Percentiles rank a stretch among this genome's conserved stretches.
These are phyloP conservation scores for Paramormyrops kingsleyae DNA, from an alignment of 2,113 vertebrate species.

Conservation along the genomic window DNA sequence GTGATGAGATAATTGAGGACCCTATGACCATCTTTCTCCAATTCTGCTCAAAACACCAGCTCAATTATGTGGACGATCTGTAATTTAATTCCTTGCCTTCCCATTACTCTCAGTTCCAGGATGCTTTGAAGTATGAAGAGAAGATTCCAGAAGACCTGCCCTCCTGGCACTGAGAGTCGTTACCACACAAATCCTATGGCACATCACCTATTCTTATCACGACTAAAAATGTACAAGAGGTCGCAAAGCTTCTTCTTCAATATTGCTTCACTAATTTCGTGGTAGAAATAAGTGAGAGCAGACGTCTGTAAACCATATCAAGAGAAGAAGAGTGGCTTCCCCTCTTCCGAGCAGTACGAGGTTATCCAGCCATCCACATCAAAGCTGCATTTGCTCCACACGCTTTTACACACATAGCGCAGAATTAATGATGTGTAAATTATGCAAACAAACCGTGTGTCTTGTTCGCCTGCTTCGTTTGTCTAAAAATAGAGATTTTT, in stretches of 20 bases:
- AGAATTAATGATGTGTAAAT: constrained; percentile 43
- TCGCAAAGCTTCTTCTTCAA: not conserved
- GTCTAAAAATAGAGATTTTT: constrained; percentile 36
- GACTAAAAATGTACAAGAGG: not conserved
- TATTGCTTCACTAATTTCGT: constrained; percentile 1
- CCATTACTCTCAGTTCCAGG: not conserved
- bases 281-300: constrained; percentile 47
- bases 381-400: constrained; percentile 26
- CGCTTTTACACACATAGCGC: constrained; percentile 33
- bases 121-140: not conserved
- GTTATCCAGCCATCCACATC: constrained; percentile 35
- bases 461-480: constrained; percentile 35
- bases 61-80: not conserved
- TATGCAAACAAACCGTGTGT: constrained; percentile 39
- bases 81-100: not conserved
- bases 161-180: not conserved
- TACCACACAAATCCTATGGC: not conserved
- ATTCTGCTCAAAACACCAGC: not conserved
- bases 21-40: not conserved
- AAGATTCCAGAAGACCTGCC: not conserved
- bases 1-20: not conserved
- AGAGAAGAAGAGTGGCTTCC: constrained; percentile 31
- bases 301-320: constrained; percentile 31
- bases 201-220: not conserved
- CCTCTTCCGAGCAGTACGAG: constrained; percentile 16